Conservation (phyloP, 2,113 vertebrate species). For the Uropsilus gracilis region DNA sequence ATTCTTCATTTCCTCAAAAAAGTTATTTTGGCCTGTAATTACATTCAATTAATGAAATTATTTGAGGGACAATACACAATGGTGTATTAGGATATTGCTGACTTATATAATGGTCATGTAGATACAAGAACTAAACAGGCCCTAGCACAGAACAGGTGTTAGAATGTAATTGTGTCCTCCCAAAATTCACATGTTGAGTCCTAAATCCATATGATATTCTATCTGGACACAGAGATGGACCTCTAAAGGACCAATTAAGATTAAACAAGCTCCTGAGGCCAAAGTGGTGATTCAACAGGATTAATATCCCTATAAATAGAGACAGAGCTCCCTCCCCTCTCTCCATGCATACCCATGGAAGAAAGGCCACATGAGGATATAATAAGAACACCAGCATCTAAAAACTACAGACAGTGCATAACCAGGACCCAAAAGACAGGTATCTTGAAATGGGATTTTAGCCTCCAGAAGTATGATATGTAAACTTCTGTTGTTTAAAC, state of each 20-base stretch:
- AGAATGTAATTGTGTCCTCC: neutral
- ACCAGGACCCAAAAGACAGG: neutral
- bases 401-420: neutral
- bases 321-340: neutral
- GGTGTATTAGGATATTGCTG: too few species aligned
- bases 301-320: neutral
- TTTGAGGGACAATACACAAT: neutral
- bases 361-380: neutral
- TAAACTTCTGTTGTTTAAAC: neutral
- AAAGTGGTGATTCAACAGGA: neutral
- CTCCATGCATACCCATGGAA: accelerated
- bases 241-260: neutral
- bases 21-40: neutral
- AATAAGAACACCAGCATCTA: accelerated
- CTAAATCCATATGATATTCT: neutral
- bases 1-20: neutral
- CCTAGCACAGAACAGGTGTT: neutral
- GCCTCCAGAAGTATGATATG: neutral
- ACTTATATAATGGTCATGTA: neutral
- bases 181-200: neutral
- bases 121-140: neutral
- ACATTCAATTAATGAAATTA: neutral
- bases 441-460: neutral
- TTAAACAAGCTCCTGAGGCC: neutral
- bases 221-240: neutral